Evolutionary conservation across 1,140 invertebrate genomes (phyloP), one percentile per base, ranked within the genome.

Genomic region (Drosophila bipectinata): DNA sequence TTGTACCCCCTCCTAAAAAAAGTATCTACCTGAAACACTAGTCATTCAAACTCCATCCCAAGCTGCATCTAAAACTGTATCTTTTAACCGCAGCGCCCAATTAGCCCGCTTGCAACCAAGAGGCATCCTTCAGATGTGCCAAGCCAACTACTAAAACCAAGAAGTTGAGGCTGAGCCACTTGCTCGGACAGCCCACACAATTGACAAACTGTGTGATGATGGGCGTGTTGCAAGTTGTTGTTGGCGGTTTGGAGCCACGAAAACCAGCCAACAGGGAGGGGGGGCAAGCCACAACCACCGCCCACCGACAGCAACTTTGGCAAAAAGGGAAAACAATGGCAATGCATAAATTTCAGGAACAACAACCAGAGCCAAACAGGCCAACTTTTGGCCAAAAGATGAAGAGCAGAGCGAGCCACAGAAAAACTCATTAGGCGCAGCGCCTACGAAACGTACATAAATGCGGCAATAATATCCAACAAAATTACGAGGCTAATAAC

Each of bases 401-500:
- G 59, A 28, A 28, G 47, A 30, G 79, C 21, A 57, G 32, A 75
- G 57, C 56, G 49, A 18, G 6, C 41, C 14, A 44, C 4, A 18
- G 41, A 79, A 87, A 87, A 87, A 87, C 83, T 87, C 83, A 87
- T 87, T 87, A 87, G 79, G 72, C 67, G 48, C 83, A 79, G 75
- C 83, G 83, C 83, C 83, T 87, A 87, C 83, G 75, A 79, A 71
- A 77, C 78, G 67, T 76, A 71, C 82, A 82, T 82, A 44, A 44
- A 44, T 44, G 41, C 41, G n/a, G 82, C 82, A 87, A 87, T 87
- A 87, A 87, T 87, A 82, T 88, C 64, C 75, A 63, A 63, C 49
- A 61, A 69, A 87, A 88, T 87, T 87, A 87, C 83, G 83, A 83
- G 69, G 62, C 83, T 82, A 87, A 87, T 87, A 87, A 87, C 82